These are phyloP conservation scores for Stenodema calcarata DNA, from an alignment of 2,888 invertebrate genomes.

Conservation along the genomic window DNA sequence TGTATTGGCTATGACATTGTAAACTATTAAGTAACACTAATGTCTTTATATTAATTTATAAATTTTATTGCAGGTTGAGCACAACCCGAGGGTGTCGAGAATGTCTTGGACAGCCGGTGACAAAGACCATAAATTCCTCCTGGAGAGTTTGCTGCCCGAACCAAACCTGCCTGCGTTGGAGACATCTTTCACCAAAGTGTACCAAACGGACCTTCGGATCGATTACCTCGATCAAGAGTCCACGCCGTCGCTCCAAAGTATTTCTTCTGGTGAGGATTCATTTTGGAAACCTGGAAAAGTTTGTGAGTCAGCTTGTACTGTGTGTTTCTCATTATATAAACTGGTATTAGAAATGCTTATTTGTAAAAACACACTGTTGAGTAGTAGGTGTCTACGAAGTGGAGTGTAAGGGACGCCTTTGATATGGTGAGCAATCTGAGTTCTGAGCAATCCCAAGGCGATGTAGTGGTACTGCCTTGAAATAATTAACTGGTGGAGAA, in stretches of 20 bases:
- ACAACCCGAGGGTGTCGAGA: slow-evolving; percentile 45
- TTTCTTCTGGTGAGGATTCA: slow-evolving; percentile 55
- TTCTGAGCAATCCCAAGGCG: too few relatives aligned
- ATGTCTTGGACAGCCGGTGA: slow-evolving; percentile 52
- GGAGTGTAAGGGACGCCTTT: too few relatives aligned
- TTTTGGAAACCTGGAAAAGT: slow-evolving; percentile 55
- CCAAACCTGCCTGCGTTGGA: slow-evolving; percentile 32
- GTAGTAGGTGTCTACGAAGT: too few relatives aligned
- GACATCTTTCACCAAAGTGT: slow-evolving; percentile 50
- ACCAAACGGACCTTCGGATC: slow-evolving; percentile 56
- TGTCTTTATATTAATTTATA: not conserved
- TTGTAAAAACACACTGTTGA: too few relatives aligned
- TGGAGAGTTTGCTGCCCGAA: slow-evolving; percentile 40
- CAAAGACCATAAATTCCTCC: slow-evolving; percentile 38
- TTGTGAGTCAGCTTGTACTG: too few relatives aligned
- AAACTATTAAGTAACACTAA: too few relatives aligned
- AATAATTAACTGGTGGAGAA: too few relatives aligned
- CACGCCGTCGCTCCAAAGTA: slow-evolving; percentile 58
- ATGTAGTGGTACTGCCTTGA: too few relatives aligned
- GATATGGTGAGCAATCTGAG: too few relatives aligned
- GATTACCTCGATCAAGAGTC: slow-evolving; percentile 60
- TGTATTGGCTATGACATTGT: too few relatives aligned
- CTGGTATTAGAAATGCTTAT: too few relatives aligned
- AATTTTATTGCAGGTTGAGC: slow-evolving; percentile 31
- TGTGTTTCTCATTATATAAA: too few relatives aligned